Base-by-base conservation (phyloP, 2,797 vertebrate genomes). In the Poecilia velifera region DNA sequence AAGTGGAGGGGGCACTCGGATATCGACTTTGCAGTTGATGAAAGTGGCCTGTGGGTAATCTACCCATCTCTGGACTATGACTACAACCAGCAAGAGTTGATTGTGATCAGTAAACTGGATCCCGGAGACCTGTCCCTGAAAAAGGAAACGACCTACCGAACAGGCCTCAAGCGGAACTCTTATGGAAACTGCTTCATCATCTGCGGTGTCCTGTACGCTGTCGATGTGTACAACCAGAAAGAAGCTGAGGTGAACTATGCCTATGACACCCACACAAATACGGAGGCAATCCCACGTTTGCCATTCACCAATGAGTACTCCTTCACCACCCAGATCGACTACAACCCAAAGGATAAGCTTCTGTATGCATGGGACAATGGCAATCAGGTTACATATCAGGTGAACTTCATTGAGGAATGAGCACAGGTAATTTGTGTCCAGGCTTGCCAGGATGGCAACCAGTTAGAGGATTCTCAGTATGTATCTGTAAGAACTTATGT, bases 351-450 rank as follows among this genome's bases (percentile, higher is more conserved):
- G 91, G 98, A 99, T 90, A 97, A 97, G 79, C 92, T 98, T 82
- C 94, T 99, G 53, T 99, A 99, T 0, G 98, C 97, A 77, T 99
- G 98, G 98, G 98, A 99, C 96, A 99, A 99, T 7, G 98, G 98
- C 76, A 96, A 99, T 83, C 98, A 99, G 94, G 92, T 99, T 84
- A 99, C 97, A 0, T 99, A 99, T 7, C 91, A 82, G 71, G 93
- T 99, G 36, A 96, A 92, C 93, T 99, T 99, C 1, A 96, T 98
- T 47, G 96, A 95, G 85, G 97, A 96, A 95, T 98, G 92, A 97
- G 95, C 78, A 49, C 68, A 82, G 55, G 68, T 62, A 41, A 20
- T 34, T 80, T 76, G 79, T 76, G 71, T 83, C 82, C 76, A 83
- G 71, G 73, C 9, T 74, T 79, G 77, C 72, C 83, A 72, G 68